Base-by-base conservation (phyloP, 2,888 invertebrate species). In the Melinaea marsaeus region DNA sequence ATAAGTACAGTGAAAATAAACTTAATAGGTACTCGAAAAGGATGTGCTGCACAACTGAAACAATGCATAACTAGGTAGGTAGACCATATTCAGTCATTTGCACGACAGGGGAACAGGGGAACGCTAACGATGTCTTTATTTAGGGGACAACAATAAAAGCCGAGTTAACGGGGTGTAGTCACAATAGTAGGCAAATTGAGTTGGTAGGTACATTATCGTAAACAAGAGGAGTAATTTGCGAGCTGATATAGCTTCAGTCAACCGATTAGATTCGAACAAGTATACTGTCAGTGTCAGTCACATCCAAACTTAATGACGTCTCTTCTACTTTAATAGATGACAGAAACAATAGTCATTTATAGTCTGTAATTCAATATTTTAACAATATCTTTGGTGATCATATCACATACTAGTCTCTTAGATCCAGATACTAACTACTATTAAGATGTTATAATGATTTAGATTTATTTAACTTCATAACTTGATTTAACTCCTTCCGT, bases 181-280 rank as follows among this genome's bases (percentile, higher is more conserved):
- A 74, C 74, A 74, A 76, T 74, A 66, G 68, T 70, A 65, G 63
- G 72, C 78, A 81, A 83, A 85, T 83, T 75, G 81, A 79, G 79
- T 81, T 79, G 77, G 69, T 70, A 71, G 45, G 75, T 72, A 76
- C 74, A 75, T 70, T 75, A 75, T 76, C 76, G 79, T 78, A 76
- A 79, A 81, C 81, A 81, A 79, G 73, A 75, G 72, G 69, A 71
- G 75, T 80, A 83, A 84, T 83, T 84, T 85, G 80, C 74, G 73
- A 76, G 74, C 76, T 74, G 78, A 77, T 76, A 72, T 74, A 76
- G 74, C 71, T 75, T 75, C 74, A 76, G 72, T 74, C 76, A 76
- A 71, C 66, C 76, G 79, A 80, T 82, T 83, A 79, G 77, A 78
- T 74, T 77, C 73, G 69, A 76, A 76, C 78, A 78, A 76, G 75